Evolutionary conservation across 2,113 vertebrate species (phyloP).

Genomic region (Hemiscyllium ocellatum): DNA sequence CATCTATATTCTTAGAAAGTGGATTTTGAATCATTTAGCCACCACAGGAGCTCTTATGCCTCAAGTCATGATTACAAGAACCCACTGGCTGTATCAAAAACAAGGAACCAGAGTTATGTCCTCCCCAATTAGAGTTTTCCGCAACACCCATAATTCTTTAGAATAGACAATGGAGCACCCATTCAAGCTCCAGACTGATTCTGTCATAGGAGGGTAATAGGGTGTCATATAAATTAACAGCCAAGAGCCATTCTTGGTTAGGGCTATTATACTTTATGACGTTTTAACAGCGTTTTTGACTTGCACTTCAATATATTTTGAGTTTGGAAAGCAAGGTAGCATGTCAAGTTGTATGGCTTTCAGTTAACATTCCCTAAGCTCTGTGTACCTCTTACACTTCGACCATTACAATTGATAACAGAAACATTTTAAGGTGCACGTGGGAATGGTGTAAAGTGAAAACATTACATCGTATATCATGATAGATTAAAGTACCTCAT

Average conservation of each 20-base stretch:
- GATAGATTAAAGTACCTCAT: slow-evolving; percentile 61
- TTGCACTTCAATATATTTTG: not conserved
- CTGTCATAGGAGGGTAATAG: not conserved
- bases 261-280: not conserved
- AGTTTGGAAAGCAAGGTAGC: not conserved
- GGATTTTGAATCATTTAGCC: not conserved
- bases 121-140: not conserved
- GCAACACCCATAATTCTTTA: no score
- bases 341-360: not conserved
- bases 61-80: not conserved
- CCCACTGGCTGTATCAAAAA: not conserved
- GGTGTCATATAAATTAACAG: not conserved
- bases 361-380: not conserved
- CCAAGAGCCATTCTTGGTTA: not conserved
- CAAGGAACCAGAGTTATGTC: not conserved
- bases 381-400: not conserved
- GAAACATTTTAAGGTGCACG: not conserved
- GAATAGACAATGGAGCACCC: not conserved
- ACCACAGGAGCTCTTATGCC: not conserved
- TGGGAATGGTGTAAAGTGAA: not conserved
- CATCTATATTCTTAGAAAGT: not conserved
- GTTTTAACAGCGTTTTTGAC: not conserved
- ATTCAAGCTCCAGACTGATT: not conserved
- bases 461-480: not conserved
- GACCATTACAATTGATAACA: not conserved